Conservation (phyloP, 1,140 invertebrate species). For the Bombus polaris region DNA sequence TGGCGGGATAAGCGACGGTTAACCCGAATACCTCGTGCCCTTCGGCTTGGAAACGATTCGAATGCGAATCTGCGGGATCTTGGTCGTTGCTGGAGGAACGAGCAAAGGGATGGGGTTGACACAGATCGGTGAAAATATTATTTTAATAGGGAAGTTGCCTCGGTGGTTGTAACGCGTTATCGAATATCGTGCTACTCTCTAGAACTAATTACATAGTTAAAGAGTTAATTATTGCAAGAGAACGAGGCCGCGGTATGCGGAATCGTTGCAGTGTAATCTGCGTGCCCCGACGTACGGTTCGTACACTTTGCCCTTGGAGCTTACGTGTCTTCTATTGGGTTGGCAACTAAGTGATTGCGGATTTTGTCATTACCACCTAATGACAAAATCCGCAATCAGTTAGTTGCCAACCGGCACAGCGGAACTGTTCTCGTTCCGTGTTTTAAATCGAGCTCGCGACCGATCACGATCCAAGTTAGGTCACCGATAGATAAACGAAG, state of each 20-base stretch:
- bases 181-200: neutral
- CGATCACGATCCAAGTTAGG: too few relatives aligned
- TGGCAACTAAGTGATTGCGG: too few relatives aligned
- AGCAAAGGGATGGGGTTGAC: neutral
- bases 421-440: too few relatives aligned
- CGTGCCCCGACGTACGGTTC: neutral
- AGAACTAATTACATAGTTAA: constrained; percentile 40
- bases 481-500: too few relatives aligned
- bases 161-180: neutral
- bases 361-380: too few relatives aligned
- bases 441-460: too few relatives aligned
- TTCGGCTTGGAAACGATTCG: neutral
- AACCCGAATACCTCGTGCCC: neutral
- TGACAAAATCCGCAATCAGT: too few relatives aligned
- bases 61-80: neutral
- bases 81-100: neutral
- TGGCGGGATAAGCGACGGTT: neutral
- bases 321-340: too few relatives aligned
- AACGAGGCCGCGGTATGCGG: constrained; percentile 9
- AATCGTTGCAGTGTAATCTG: neutral
- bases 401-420: too few relatives aligned
- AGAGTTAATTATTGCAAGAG: constrained; percentile 38
- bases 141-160: neutral
- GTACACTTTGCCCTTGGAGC: neutral
- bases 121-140: constrained; percentile 12